Evolutionary conservation across 1,140 invertebrate genomes (phyloP), one percentile per base, ranked within the genome.

Genomic region (Leptopilina boulardi): DNA sequence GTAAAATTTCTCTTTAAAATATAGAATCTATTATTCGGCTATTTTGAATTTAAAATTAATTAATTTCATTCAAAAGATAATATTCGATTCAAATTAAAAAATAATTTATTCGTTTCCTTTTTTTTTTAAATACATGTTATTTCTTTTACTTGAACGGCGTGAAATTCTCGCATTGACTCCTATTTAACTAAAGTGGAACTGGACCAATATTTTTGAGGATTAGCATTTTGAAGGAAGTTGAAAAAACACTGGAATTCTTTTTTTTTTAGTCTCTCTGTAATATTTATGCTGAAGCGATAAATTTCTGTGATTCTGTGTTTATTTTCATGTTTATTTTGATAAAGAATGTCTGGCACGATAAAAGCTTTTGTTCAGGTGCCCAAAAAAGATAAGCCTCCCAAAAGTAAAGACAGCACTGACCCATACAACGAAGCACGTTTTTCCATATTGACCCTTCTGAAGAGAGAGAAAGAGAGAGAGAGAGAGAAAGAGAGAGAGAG

Each of bases 211-310:
- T 18, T 51, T 59, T 26, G 10, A 13, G 23, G 56, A 59, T 59
- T 59, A 26, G 56, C 23, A 13, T 26, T 59, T 26, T 9, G 1
- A 13, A 26, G 56, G 23, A 56, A 15, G 21, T 59, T 15, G 56
- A 26, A 59, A 59, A 18, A 38, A 38, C 34, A 59, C 56, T 26
- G n/a, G n/a, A n/a, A n/a, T n/a, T 30, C 26, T 15, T 11, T 66
- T 66, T 66, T 66, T 8, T 66, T 66, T 30, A 66, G 26, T n/a
- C 59, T 66, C n/a, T 66, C 23, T 13, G 26, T 30, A 30, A 66
- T 66, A 66, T 66, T 66, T 66, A 66, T 26, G 26, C 26, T 15
- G 23, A 66, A 21, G n/a, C 59, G 21, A 66, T 66, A 66, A 66
- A 66, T 66, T 66, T 66, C 3, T 15, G 10, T 66, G 5, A 13